Evolutionary conservation across 2,888 invertebrate species (phyloP).

Genomic region (Noctua comes): DNA sequence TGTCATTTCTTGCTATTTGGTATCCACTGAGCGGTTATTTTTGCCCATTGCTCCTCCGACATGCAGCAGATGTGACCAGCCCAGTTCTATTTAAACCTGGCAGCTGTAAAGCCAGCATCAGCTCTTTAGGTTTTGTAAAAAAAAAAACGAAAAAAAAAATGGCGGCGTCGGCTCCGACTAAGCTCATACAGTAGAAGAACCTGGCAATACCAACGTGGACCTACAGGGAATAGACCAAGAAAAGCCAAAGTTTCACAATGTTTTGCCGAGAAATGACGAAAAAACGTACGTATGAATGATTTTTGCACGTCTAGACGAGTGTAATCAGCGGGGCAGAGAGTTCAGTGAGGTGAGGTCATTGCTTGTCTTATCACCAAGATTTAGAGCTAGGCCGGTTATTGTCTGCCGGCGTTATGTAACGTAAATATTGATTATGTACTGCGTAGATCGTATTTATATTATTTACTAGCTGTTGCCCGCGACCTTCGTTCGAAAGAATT

Average conservation of each 20-base stretch:
- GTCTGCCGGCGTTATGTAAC: slow-evolving; percentile 47
- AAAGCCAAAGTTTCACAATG: neutral
- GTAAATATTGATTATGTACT: slow-evolving; percentile 46
- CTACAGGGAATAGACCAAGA: neutral
- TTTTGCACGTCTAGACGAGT: slow-evolving; percentile 55
- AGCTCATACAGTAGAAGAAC: neutral
- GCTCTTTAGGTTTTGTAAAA: neutral
- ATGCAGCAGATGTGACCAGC: too few species aligned
- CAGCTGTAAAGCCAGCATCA: too few species aligned
- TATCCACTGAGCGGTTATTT: too few species aligned
- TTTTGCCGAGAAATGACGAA: slow-evolving; percentile 14
- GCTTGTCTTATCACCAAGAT: slow-evolving; percentile 51
- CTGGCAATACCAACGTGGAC: neutral
- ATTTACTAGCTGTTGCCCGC: neutral
- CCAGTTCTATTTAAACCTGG: too few species aligned
- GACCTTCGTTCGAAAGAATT: too few species aligned
- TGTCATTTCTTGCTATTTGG: too few species aligned
- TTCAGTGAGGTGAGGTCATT: slow-evolving; percentile 51
- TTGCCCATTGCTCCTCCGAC: too few species aligned
- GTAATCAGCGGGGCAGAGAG: slow-evolving; percentile 50
- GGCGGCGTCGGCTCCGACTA: neutral
- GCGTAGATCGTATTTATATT: slow-evolving; percentile 18
- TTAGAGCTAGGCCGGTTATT: slow-evolving; percentile 62
- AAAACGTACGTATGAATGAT: slow-evolving; percentile 31
- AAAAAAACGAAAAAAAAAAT: neutral